Evolutionary conservation across 1,140 invertebrate genomes (phyloP).

Genomic region (Hydropsyche tenuis): DNA sequence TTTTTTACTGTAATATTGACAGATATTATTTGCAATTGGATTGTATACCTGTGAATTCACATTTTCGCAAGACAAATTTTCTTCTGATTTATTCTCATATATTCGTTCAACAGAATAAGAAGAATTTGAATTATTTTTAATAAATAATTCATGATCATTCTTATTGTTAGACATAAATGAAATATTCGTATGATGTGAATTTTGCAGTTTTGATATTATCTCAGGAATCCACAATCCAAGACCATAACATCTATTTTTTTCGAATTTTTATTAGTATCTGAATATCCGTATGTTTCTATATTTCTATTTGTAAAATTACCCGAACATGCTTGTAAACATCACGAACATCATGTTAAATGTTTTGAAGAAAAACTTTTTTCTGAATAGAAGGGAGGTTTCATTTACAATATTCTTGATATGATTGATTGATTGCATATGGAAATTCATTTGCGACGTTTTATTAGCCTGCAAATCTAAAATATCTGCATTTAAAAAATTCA

Average conservation of each 20-base stretch:
- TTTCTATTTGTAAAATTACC: constrained; percentile 56
- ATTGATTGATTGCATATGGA: neutral
- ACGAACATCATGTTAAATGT: constrained; percentile 65
- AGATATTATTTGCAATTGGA: neutral
- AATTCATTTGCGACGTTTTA: neutral
- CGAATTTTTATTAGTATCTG: too few relatives aligned
- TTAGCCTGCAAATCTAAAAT: neutral
- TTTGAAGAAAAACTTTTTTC: constrained; percentile 53
- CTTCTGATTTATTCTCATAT: neutral
- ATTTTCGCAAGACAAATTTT: constrained; percentile 26
- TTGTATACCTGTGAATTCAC: constrained; percentile 37
- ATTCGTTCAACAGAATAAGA: too few relatives aligned
- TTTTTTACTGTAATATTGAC: too few relatives aligned
- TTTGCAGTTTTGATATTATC: constrained; percentile 63
- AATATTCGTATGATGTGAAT: constrained; percentile 55
- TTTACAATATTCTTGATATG: neutral
- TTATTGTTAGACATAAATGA: neutral
- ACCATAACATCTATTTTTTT: constrained; percentile 72
- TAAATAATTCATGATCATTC: too few relatives aligned
- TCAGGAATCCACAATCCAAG: constrained; percentile 76
- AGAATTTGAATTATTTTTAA: too few relatives aligned
- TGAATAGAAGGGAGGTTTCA: constrained; percentile 4
- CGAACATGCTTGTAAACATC: constrained; percentile 73
- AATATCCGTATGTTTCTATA: too few relatives aligned
- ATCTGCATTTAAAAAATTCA: neutral